phyloP scores from a whole-genome alignment of 2,113 vertebrate species.

The Nyctereutes procyonoides region DNA sequence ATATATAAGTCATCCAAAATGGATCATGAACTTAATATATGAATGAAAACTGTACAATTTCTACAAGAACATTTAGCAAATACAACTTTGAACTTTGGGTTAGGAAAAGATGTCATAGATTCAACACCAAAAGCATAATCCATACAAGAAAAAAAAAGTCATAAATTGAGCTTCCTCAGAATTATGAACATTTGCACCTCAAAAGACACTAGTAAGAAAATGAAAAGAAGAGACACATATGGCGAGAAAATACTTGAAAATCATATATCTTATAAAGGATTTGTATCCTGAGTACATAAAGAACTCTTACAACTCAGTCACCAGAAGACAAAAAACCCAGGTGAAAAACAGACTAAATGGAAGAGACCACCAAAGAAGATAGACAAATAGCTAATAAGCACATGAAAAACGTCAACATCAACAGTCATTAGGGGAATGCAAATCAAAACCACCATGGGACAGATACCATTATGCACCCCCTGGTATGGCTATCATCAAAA shows the following conservation, averaged over 20 bases:
- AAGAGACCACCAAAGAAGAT: constrained; percentile 6
- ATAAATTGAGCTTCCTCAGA: background rate
- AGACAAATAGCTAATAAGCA: background rate
- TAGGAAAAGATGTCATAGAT: background rate
- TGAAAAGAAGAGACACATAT: background rate
- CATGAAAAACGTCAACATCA: background rate
- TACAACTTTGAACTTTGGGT: background rate
- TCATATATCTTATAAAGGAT: background rate
- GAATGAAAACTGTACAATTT: background rate
- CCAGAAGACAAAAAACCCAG: constrained; percentile 17
- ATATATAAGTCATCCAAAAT: background rate
- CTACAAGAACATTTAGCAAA: background rate
- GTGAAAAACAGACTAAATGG: constrained; percentile 21
- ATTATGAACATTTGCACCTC: background rate
- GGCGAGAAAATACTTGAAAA: constrained; percentile 10
- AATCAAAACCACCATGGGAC: constrained; percentile 21
- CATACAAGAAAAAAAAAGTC: background rate
- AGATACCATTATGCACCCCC: background rate
- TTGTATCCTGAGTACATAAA: constrained; percentile 37
- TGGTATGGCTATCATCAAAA: background rate
- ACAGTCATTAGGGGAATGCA: constrained; percentile 20
- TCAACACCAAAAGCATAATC: background rate
- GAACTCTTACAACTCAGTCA: constrained; percentile 1
- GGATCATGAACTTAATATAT: background rate
- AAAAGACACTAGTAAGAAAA: background rate